Base-by-base conservation (phyloP, 2,113 vertebrate species). In the Catagonus wagneri region DNA sequence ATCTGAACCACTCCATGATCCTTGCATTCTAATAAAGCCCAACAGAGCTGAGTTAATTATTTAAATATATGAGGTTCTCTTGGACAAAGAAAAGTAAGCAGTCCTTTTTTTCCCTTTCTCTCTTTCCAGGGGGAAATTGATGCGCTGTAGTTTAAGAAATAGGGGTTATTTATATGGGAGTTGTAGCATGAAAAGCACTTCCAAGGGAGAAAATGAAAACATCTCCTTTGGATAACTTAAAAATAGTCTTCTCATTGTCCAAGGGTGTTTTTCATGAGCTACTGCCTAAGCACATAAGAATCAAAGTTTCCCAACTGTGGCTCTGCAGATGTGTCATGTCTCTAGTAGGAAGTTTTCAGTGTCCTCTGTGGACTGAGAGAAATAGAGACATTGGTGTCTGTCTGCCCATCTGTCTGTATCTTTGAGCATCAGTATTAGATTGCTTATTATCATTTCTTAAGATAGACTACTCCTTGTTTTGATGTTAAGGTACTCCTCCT, bases 171-270 rank as follows among this genome's bases (percentile, higher is more conserved):
- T 85, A 50, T 22, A 63, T 68, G 52, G 79, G 54, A 60, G 23
- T 25, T 80, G 3, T 80, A 87, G 39, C 36, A 87, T 84, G 36
- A 83, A 25, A 93, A 92, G 90, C 54, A 89, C 44, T 92, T 90
- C 32, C 20, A 95, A 97, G 54, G 78, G 69, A 94, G 20, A 54
- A 65, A 93, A 63, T 83, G 52, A 91, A 98, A 92, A 86, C 8
- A 23, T 72, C 36, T 95, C 44, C 76, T 84, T 61, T 72, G 65
- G 90, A 94, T 36, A 90, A 65, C n/a, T 97, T 83, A 94, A 83
- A 94, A 94, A 81, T 81, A 89, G 72, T 60, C 25, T 92, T 94
- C 52, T 92, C 79, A 83, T 92, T 94, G 61, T 93, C 61, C n/a
- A 75, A 63, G 32, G 29, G 56, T 86, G 56, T 23, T 81, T 93